Evolutionary conservation across 2,113 vertebrate species (phyloP), one percentile per base, ranked within the genome.

Genomic region (Kobus ellipsiprymnus): DNA sequence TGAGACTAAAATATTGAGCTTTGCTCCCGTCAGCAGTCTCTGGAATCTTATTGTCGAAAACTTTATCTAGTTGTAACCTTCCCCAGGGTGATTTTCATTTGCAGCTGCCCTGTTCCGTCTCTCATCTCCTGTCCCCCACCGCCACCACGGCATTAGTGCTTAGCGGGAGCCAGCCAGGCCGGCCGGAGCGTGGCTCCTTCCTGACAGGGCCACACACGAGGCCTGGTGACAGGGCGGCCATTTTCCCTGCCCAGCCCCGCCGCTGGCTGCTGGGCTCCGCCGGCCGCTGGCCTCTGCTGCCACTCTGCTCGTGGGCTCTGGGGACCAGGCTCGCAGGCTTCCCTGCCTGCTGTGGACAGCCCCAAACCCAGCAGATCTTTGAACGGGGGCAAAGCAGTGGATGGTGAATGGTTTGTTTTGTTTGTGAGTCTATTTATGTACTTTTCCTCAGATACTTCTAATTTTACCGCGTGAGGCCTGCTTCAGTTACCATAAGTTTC

Each of bases 1-100:
- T 98, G 98, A 99, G 99, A 99, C 98, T 99, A 99, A 99, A 99
- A 99, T 99, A 99, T 99, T 99, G 99, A 99, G 99, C 98, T 99
- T 99, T 98, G 98, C 98, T 98, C 98, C 98, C 98, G 99, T 99
- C 99, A 99, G 99, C 99, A 99, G 99, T 99, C 99, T 99, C 98
- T 98, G 98, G 98, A 99, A 99, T 99, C 99, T 99, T 99, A 99
- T 99, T 99, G 99, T 99, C 87, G 98, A 99, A 99, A 99, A 99
- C 99, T 99, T 99, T 99, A 99, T 99, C 99, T 99, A 98, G 99
- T 99, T 99, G 98, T 98, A 99, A 98, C 98, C 98, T 98, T 99
- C 99, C 98, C 98, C 96, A 97, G 99, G 98, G 99, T 99, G 98
- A 98, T 99, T 98, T 99, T 99, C 98, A 98, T 98, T 99, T 98